Percentiles rank a stretch among this genome's conserved stretches.
These are phyloP conservation scores for Nymphicus hollandicus DNA, from an alignment of 2,113 vertebrate genomes.

Conservation along the genomic window DNA sequence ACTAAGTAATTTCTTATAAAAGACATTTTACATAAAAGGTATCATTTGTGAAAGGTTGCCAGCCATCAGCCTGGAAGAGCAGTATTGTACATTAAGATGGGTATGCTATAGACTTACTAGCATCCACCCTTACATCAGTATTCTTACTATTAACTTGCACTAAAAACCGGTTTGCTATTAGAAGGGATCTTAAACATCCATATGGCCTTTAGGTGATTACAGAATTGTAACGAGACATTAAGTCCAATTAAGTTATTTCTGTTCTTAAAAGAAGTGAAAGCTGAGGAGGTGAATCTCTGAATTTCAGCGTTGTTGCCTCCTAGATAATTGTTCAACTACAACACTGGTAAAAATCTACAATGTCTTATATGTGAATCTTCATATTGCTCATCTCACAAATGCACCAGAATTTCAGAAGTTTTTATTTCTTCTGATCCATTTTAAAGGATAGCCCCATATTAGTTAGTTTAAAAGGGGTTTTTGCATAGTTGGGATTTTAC, in stretches of 20 bases:
- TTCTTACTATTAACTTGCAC: background rate
- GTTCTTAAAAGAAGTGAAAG: background rate
- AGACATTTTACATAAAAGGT: background rate
- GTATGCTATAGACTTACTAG: background rate
- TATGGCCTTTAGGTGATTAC: background rate
- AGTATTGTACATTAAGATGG: background rate
- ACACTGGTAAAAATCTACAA: background rate
- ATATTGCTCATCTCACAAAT: background rate
- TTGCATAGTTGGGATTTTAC: background rate
- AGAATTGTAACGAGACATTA: background rate
- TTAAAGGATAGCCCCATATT: background rate
- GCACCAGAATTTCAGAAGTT: background rate
- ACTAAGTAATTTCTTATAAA: background rate
- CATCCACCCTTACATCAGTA: background rate
- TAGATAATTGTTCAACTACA: background rate
- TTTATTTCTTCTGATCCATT: background rate
- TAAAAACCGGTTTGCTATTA: background rate
- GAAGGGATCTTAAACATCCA: background rate
- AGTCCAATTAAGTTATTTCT: rapidly evolving
- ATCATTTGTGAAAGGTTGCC: background rate
- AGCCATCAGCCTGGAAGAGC: background rate
- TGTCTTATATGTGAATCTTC: background rate
- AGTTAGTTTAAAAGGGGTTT: background rate
- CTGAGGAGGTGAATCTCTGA: background rate
- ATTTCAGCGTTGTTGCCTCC: background rate